These are phyloP conservation scores for Cantharis lateralis DNA, from an alignment of 2,888 invertebrate species.

Conservation along the genomic window DNA sequence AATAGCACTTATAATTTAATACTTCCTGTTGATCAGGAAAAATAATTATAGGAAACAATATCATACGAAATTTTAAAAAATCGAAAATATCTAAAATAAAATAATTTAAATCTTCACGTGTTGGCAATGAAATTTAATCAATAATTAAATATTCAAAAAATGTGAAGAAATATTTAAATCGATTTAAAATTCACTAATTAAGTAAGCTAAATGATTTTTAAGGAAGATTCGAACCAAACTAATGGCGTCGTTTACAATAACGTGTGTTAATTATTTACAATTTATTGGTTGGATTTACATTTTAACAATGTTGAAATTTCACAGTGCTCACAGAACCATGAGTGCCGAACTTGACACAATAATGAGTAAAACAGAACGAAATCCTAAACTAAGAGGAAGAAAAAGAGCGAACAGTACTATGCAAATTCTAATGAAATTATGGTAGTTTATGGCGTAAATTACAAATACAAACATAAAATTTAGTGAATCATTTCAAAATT, in stretches of 20 bases:
- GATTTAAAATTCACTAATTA: neutral
- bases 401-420: too few relatives aligned
- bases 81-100: neutral
- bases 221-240: neutral
- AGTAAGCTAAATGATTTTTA: neutral
- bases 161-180: neutral
- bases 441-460: too few relatives aligned
- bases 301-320: neutral
- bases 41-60: neutral
- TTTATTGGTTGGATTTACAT: neutral
- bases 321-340: too few relatives aligned
- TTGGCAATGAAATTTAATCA: neutral
- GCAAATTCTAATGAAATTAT: too few relatives aligned
- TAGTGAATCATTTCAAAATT: too few relatives aligned
- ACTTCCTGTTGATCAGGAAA: neutral
- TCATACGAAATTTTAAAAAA: neutral
- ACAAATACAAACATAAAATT: too few relatives aligned
- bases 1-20: neutral
- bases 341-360: too few relatives aligned
- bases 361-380: too few relatives aligned
- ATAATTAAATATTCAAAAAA: neutral
- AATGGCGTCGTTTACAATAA: neutral
- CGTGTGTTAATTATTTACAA: neutral
- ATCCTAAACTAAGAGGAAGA: too few relatives aligned
- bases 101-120: neutral